Conservation (phyloP, 2,113 vertebrate genomes). For the Dendrocopos noguchii region DNA sequence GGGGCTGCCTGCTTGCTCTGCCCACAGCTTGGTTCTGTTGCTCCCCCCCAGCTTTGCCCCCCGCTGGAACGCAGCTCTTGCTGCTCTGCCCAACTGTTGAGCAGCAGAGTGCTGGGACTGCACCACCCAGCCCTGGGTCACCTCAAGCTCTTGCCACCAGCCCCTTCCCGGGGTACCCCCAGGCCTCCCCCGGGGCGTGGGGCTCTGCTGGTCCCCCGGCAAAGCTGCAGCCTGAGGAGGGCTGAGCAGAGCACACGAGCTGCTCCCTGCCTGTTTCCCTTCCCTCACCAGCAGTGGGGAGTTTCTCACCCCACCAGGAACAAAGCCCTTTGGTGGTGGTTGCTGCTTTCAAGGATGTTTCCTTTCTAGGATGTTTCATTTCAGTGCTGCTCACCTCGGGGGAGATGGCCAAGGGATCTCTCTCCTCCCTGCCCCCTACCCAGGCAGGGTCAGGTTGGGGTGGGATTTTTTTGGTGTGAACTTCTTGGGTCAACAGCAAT, state of each 20-base stretch:
- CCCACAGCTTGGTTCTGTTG: not conserved
- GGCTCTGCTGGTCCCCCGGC: fast-evolving
- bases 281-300: not conserved
- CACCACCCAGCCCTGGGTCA: not conserved
- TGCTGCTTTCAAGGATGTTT: conserved; percentile 57
- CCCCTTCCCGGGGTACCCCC: not conserved
- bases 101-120: not conserved
- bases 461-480: not conserved
- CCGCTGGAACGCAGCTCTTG: fast-evolving
- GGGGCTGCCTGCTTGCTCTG: not conserved
- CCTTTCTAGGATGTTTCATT: conserved; percentile 8
- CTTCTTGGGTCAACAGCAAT: not conserved
- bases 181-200: fast-evolving
- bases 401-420: not conserved
- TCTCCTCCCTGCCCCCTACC: not conserved
- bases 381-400: not conserved
- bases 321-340: not conserved
- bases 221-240: not conserved
- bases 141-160: not conserved
- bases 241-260: fast-evolving
- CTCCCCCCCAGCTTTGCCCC: not conserved
- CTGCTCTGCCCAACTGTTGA: not conserved
- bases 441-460: fast-evolving
- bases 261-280: not conserved
- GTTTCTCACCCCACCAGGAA: conserved; percentile 12